Conservation (phyloP, 2,113 vertebrate species). For the Tyto alba region DNA sequence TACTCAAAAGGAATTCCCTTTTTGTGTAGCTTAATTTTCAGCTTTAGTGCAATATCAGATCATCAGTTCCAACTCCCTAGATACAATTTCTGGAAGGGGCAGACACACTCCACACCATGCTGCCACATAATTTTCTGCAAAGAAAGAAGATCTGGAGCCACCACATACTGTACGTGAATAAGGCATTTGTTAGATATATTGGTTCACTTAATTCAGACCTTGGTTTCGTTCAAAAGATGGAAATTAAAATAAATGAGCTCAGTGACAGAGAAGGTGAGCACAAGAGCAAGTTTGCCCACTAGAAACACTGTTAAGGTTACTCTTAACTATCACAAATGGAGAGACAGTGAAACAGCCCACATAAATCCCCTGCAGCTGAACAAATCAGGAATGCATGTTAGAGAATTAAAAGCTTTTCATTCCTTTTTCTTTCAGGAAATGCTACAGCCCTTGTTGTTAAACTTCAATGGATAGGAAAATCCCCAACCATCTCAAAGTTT, state of each 20-base stretch:
- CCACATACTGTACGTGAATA: neutral
- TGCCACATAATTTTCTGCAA: neutral
- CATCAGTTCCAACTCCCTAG: neutral
- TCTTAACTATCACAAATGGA: conserved; percentile 8
- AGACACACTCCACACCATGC: neutral
- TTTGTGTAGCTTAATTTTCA: neutral
- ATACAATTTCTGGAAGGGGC: neutral
- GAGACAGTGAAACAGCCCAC: neutral
- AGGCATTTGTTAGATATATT: neutral
- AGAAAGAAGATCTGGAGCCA: neutral
- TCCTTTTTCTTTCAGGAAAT: conserved; percentile 6
- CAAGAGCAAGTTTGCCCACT: neutral
- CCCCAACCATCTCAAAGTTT: neutral
- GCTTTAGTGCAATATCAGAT: neutral
- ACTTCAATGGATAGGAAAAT: neutral
- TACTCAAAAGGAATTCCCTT: neutral
- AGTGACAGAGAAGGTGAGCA: neutral
- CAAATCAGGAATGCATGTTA: neutral
- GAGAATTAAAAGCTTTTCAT: conserved; percentile 20
- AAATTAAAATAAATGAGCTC: conserved; percentile 36
- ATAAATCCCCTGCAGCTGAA: conserved; percentile 5
- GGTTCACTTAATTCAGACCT: neutral
- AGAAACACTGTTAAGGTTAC: conserved; percentile 21
- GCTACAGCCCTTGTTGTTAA: neutral
- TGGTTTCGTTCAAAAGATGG: conserved; percentile 6